Percentiles rank a stretch among this genome's conserved stretches.
These are phyloP conservation scores for Triplophysa rosa DNA, from an alignment of 2,113 vertebrate genomes.

Conservation along the genomic window DNA sequence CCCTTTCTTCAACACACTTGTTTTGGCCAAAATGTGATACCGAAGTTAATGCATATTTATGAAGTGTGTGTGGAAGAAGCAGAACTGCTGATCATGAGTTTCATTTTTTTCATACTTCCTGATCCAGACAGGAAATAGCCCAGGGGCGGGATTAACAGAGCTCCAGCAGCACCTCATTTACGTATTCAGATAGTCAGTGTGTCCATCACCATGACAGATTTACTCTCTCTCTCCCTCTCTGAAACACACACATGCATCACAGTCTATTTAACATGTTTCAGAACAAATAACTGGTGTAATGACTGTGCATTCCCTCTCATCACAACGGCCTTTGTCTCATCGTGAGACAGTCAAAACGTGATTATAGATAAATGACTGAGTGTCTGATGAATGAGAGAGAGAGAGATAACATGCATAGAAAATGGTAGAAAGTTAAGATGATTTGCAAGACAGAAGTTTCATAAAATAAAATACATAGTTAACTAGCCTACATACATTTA, in stretches of 20 bases:
- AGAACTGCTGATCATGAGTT: constrained; percentile 55
- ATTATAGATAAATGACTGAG: constrained; percentile 8
- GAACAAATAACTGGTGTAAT: constrained; percentile 37
- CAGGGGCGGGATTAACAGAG: constrained; percentile 56
- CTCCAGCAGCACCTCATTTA: constrained; percentile 50
- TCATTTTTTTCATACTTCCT: constrained; percentile 53
- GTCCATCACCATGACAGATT: constrained; percentile 51
- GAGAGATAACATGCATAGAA: not conserved
- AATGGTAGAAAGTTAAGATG: not conserved
- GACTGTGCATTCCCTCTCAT: constrained; percentile 12
- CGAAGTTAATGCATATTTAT: constrained; percentile 37
- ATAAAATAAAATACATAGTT: not conserved
- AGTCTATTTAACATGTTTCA: constrained; percentile 28
- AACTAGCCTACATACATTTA: not conserved
- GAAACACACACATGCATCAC: constrained; percentile 39
- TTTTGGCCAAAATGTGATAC: constrained; percentile 21
- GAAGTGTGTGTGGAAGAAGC: constrained; percentile 25
- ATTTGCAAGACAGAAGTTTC: not conserved
- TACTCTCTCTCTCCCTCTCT: constrained; percentile 41
- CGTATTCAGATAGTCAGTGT: constrained; percentile 54
- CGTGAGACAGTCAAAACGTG: not conserved
- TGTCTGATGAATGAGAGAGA: constrained; percentile 2
- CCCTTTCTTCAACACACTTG: not conserved
- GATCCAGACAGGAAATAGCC: constrained; percentile 59
- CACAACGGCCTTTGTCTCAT: not conserved